Percentiles rank a stretch among this genome's conserved stretches.
These are phyloP conservation scores for Charina bottae DNA, from an alignment of 2,113 vertebrate genomes.

Conservation along the genomic window DNA sequence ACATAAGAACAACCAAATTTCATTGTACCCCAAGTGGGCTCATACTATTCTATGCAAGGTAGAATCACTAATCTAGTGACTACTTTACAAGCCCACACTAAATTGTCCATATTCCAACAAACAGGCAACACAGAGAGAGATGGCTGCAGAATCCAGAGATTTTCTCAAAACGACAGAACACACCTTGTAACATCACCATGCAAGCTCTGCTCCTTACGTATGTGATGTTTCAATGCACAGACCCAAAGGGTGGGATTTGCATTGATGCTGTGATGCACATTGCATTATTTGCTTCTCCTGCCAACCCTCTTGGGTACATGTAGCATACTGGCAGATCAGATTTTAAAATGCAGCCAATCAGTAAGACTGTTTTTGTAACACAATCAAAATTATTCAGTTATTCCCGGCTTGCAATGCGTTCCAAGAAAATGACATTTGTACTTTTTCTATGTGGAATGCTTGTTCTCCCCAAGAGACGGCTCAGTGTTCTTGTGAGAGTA, in stretches of 20 bases:
- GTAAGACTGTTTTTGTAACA: not conserved
- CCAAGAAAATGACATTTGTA: not conserved
- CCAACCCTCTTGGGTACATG: not conserved
- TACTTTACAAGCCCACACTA: not conserved
- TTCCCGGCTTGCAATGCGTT: not conserved
- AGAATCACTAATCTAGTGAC: too few species aligned
- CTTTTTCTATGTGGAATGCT: not conserved
- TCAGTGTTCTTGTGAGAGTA: not conserved
- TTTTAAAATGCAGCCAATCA: not conserved
- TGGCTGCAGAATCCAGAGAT: not conserved
- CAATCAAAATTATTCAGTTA: not conserved
- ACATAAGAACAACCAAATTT: too few species aligned
- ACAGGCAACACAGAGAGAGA: not conserved
- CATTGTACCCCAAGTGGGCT: too few species aligned
- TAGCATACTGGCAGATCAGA: not conserved
- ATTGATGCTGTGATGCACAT: not conserved
- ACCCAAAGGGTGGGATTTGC: not conserved
- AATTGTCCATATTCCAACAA: not conserved
- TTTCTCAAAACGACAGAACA: not conserved
- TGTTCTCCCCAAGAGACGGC: not conserved
- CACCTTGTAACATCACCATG: not conserved
- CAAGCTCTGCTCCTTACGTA: too few species aligned
- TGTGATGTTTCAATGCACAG: not conserved
- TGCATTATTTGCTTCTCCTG: not conserved
- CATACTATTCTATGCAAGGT: too few species aligned